Evolutionary conservation across 2,113 vertebrate species (phyloP), one percentile per base, ranked within the genome.

Genomic region (Miniopterus natalensis): DNA sequence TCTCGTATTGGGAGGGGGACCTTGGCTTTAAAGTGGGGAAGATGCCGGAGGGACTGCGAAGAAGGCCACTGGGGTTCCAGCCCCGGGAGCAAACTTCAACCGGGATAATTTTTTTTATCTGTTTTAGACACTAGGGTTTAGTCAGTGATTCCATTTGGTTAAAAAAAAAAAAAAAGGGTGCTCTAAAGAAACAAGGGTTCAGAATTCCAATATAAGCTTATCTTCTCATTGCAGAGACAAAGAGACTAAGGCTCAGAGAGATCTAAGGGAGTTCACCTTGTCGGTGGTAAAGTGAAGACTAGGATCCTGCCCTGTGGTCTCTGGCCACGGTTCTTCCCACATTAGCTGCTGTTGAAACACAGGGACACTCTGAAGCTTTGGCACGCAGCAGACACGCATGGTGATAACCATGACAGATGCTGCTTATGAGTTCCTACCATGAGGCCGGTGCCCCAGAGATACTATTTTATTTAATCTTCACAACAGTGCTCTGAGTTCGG

Each of bases 401-500:
- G 40, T 13, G 68, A n/a, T 25, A 47, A 25, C 12, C 63, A 61
- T 11, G 27, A 55, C 47, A 18, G 5, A 0, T 0, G n/a, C 47
- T 2, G 27, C 17, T 8, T 31, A 45, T 0, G 9, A 15, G 27
- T 61, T 53, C 20, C 47, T 51, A 42, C n/a, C 25, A 1, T 6
- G 59, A 61, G 61, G 55, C 53, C 68, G 42, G 27, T 47, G 31
- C 18, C 77, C 31, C 63, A 29, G 36, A 63, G 70, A 57, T 14
- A 15, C 21, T 40, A 57, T 68, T 13, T 88, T 88, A 20, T 42
- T 94, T 65, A 47, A 80, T 81, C 59, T 73, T 71, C 61, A 55
- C 31, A 49, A 31, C 3, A 55, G 59, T 63, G 18, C 10, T 78
- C 45, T 15, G 42, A 53, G 27, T 75, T 61, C 70, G 51, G 66